Conservation (phyloP, 2,888 invertebrate genomes). For the Ommatoiulus sabulosus region DNA sequence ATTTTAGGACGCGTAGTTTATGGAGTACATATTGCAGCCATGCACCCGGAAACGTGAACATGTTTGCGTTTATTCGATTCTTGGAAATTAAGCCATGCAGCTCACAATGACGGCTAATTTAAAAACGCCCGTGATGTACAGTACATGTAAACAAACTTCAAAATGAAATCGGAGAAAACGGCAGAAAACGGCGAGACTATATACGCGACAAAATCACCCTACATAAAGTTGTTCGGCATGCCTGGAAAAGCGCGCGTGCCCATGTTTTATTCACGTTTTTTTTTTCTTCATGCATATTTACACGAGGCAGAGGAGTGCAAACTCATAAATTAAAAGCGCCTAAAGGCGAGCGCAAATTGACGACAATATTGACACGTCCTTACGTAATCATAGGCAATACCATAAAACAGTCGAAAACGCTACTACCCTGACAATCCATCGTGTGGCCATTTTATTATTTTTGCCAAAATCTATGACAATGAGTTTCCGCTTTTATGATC, state of each 20-base stretch:
- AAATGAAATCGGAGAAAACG: too few relatives aligned
- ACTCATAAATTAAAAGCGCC: background rate
- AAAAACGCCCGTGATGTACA: too few relatives aligned
- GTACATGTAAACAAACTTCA: too few relatives aligned
- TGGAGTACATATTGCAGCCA: too few relatives aligned
- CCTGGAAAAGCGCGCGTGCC: background rate
- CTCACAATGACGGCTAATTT: too few relatives aligned
- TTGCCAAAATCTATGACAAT: background rate
- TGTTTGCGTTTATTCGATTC: too few relatives aligned
- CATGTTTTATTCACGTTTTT: background rate
- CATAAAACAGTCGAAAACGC: background rate
- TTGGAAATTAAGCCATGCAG: too few relatives aligned
- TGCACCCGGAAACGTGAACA: too few relatives aligned
- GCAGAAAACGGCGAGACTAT: background rate
- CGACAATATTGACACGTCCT: background rate
- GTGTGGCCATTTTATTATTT: background rate
- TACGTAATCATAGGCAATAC: background rate
- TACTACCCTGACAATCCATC: background rate
- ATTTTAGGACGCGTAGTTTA: too few relatives aligned
- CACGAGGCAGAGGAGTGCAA: background rate
- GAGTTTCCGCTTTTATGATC: background rate
- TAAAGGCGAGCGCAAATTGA: background rate
- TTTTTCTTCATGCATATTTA: conserved; percentile 26
- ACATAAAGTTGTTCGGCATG: too few relatives aligned
- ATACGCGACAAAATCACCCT: background rate